Evolutionary conservation across 1,140 invertebrate species (phyloP), one percentile per base, ranked within the genome.

Genomic region (Calephelis virginiensis): DNA sequence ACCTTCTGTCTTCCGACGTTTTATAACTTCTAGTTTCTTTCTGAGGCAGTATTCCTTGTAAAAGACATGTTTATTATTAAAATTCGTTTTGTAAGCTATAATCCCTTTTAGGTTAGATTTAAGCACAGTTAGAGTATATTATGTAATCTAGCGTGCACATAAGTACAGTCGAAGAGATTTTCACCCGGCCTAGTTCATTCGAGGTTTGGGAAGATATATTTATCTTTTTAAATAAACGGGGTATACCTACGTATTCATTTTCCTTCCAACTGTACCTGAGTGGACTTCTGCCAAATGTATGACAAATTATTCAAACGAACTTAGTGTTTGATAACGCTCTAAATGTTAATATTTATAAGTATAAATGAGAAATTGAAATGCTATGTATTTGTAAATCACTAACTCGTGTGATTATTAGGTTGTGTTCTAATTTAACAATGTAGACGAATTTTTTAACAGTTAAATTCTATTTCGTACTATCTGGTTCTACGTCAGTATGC

Each of bases 391-490:
- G 67, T 76, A 76, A 62, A 72, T 75, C 77, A 86, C 82, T 83
- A 86, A 87, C 85, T 82, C 78, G 84, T 83, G 87, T 90, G 87
- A 90, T 89, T 84, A 83, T 87, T 88, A 85, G 87, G 87, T 90
- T 90, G 87, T 90, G 85, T 89, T 86, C 75, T 84, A 85, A 85
- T 71, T 82, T 86, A 83, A 87, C 83, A 83, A 76, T 73, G 66
- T 85, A 81, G 77, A 77, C 71, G 76, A 85, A 81, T 78, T 77
- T 78, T 85, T 75, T 80, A 75, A 75, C 63, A 71, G 67, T 80
- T 69, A 65, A 69, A 70, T 73, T 77, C 75, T 74, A 66, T 73
- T 48, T 61, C 68, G 47, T 47, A 43, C 40, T 43, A 12, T 63
- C 62, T 70, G 67, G 74, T 78, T 79, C 48, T 70, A 68, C 68